These are phyloP conservation scores for Pantala flavescens DNA, from an alignment of 1,140 invertebrate species.

Conservation along the genomic window DNA sequence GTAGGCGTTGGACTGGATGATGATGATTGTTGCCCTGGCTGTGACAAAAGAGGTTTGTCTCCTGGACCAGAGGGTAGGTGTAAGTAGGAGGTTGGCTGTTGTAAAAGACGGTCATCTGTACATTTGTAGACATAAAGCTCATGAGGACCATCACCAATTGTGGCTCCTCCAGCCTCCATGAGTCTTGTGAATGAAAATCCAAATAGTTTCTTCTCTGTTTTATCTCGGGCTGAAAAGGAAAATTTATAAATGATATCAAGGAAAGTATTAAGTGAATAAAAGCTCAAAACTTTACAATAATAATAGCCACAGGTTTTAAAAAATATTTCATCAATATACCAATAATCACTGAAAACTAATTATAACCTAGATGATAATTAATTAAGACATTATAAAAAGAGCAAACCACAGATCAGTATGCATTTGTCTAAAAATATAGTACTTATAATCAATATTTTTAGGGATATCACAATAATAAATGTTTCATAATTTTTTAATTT, in stretches of 20 bases:
- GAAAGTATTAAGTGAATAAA: too few species aligned
- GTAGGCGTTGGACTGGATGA: neutral
- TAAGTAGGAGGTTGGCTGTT: conserved; percentile 63
- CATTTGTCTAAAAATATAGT: too few species aligned
- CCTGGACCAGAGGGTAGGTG: conserved; percentile 56
- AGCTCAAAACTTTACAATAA: too few species aligned
- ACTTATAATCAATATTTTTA: too few species aligned
- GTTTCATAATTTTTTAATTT: too few species aligned
- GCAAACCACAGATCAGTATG: too few species aligned
- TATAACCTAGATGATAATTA: too few species aligned
- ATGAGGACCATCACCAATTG: conserved; percentile 72
- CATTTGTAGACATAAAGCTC: conserved; percentile 88
- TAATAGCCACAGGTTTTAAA: neutral
- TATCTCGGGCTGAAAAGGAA: conserved; percentile 60
- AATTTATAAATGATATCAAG: conserved; percentile 12
- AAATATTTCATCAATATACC: neutral
- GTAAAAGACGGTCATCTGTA: conserved; percentile 60
- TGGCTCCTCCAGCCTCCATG: conserved; percentile 83
- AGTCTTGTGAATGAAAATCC: conserved; percentile 84
- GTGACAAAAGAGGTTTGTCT: conserved; percentile 35
- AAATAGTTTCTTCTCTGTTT: conserved; percentile 82
- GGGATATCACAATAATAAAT: too few species aligned
- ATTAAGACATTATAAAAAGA: too few species aligned
- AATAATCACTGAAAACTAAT: too few species aligned
- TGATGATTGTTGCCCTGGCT: conserved; percentile 15